phyloP scores from a whole-genome alignment of 2,113 vertebrate genomes.

The Caranx ignobilis region DNA sequence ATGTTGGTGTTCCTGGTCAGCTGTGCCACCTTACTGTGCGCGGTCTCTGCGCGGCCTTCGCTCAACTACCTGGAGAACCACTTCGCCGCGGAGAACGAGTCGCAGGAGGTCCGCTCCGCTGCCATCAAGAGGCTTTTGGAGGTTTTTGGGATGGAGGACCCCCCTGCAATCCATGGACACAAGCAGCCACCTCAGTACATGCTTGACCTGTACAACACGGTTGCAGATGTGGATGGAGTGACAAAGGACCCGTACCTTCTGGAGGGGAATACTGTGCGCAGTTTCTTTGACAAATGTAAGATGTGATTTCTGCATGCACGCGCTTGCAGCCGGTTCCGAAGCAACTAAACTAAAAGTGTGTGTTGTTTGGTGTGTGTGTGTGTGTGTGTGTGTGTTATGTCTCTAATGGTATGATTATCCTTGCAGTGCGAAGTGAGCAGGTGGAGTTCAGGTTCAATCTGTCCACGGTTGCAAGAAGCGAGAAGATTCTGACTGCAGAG shows the following conservation, averaged over 20 bases:
- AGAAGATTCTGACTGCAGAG: conserved; percentile 90
- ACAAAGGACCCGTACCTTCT: conserved; percentile 89
- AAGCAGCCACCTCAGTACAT: conserved; percentile 93
- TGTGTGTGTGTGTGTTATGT: not conserved
- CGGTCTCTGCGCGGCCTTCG: conserved; percentile 65
- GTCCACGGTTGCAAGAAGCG: conserved; percentile 87
- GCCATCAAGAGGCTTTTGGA: conserved; percentile 90
- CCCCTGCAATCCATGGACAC: conserved; percentile 79
- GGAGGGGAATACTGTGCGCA: conserved; percentile 92
- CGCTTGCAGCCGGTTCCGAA: not conserved
- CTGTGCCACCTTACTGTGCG: conserved; percentile 48
- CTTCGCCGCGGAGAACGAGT: conserved; percentile 47
- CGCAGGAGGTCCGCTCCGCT: conserved; percentile 77
- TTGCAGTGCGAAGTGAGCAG: conserved; percentile 85
- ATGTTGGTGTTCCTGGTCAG: conserved; percentile 68
- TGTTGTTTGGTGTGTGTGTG: not conserved
- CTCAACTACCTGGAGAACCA: conserved; percentile 57
- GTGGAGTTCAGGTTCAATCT: conserved; percentile 88
- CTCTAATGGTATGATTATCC: not conserved
- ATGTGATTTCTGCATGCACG: not conserved
- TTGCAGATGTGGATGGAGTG: conserved; percentile 90
- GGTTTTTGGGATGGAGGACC: conserved; percentile 92
- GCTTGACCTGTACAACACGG: conserved; percentile 91
- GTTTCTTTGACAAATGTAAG: conserved; percentile 93
- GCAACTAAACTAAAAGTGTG: no score